Conservation (phyloP, 2,113 vertebrate species). For the Petaurus breviceps region DNA sequence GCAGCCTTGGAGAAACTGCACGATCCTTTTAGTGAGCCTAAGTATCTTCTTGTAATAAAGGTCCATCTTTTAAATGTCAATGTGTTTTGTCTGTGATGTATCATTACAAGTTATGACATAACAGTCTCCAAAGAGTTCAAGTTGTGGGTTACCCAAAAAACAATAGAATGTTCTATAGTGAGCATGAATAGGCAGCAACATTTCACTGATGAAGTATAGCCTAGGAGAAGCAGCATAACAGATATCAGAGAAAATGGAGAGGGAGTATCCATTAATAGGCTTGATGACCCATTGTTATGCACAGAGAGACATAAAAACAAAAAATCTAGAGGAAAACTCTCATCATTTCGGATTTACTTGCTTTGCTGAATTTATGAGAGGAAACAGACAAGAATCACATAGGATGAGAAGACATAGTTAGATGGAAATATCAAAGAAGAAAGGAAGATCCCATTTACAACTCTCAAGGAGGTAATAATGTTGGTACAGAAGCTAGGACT, state of each 20-base stretch:
- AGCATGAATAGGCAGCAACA: background rate
- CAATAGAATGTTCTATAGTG: background rate
- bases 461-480: background rate
- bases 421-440: background rate
- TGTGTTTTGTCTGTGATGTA: background rate
- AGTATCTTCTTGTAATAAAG: background rate
- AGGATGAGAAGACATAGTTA: background rate
- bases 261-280: background rate
- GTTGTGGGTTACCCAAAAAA: background rate
- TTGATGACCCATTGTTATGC: background rate
- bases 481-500: background rate
- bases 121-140: background rate
- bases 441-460: background rate
- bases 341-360: background rate
- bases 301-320: background rate
- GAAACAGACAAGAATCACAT: background rate
- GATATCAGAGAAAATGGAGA: background rate
- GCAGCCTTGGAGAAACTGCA: background rate
- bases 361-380: background rate
- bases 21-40: background rate
- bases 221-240: background rate
- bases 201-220: background rate
- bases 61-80: background rate
- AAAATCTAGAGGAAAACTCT: background rate
- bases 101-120: no score